Evolutionary conservation across 23 tunicate species (phyloP), one percentile per base, ranked within the genome.

Genomic region (Aplidium turbinatum): DNA sequence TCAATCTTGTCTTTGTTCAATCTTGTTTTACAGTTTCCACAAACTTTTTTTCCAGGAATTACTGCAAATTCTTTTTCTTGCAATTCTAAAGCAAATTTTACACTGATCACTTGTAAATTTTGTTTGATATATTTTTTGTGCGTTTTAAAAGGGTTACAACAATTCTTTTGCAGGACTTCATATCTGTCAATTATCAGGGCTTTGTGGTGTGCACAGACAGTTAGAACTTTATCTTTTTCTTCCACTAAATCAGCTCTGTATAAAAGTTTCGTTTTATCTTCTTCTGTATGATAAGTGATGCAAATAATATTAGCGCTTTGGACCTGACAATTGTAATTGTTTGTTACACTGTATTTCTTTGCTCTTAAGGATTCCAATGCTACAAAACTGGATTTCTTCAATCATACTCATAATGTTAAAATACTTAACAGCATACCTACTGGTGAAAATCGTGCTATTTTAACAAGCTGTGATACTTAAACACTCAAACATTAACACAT

Each of bases 41-140:
- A 63, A 63, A 13, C 70, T n/a, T n/a, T n/a, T n/a, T n/a, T n/a
- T n/a, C n/a, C n/a, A n/a, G n/a, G n/a, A n/a, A n/a, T n/a, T n/a
- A n/a, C n/a, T n/a, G n/a, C n/a, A n/a, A n/a, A n/a, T n/a, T n/a
- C n/a, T n/a, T n/a, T n/a, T 63, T 63, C 5, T 34, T 21, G 42
- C 9, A 63, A 42, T 5, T 32, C 40, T 63, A 23, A 23, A 4
- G 45, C 70, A 25, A 63, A 63, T 57, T 57, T n/a, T 7, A 57
- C 27, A 57, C 63, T 57, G 48, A 42, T 53, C n/a, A 11, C 60
- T 53, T 53, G 60, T 53, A 53, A 53, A 53, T 53, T 53, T 53
- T 19, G 16, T 53, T 19, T 53, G 60, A 19, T 7, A 19, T 53
- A 19, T 23, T 53, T 53, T 53, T 53, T 53, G 60, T 53, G 60